phyloP scores from a whole-genome alignment of 2,888 invertebrate species.

The Diloba caeruleocephala region DNA sequence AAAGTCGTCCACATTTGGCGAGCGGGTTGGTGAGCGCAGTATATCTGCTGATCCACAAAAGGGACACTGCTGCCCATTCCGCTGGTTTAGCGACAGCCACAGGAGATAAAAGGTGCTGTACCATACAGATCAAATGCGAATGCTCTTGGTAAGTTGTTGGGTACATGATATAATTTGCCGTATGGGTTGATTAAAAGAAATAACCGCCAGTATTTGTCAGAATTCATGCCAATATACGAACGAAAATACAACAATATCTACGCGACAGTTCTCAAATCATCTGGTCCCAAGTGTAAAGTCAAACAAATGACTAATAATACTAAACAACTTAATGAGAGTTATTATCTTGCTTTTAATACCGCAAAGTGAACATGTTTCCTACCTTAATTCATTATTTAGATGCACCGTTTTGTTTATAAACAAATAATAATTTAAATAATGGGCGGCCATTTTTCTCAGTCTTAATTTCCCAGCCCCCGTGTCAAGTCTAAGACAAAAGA shows the following conservation, averaged over 20 bases:
- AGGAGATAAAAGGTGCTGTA: too few species aligned
- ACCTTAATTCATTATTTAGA: constrained; percentile 62
- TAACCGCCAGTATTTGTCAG: too few species aligned
- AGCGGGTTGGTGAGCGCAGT: too few species aligned
- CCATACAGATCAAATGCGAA: too few species aligned
- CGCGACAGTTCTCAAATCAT: constrained; percentile 2
- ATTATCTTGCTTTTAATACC: constrained; percentile 50
- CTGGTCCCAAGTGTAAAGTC: constrained; percentile 29
- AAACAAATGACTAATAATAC: constrained; percentile 39
- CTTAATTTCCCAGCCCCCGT: constrained; percentile 76
- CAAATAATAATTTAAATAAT: constrained; percentile 85
- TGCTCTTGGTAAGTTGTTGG: too few species aligned
- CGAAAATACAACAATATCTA: not conserved
- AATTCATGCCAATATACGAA: not conserved
- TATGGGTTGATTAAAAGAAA: too few species aligned
- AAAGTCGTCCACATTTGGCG: too few species aligned
- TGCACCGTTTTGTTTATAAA: constrained; percentile 72
- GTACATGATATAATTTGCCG: too few species aligned
- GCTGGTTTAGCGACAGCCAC: too few species aligned
- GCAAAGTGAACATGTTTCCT: constrained; percentile 57
- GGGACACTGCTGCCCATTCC: too few species aligned
- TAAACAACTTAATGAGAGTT: constrained; percentile 34
- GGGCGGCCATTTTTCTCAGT: constrained; percentile 77
- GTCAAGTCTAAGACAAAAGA: constrained; percentile 79
- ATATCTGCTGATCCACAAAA: too few species aligned